Evolutionary conservation across 2,888 invertebrate species (phyloP), one percentile per base, ranked within the genome.

Genomic region (Microctonus hyperodae): DNA sequence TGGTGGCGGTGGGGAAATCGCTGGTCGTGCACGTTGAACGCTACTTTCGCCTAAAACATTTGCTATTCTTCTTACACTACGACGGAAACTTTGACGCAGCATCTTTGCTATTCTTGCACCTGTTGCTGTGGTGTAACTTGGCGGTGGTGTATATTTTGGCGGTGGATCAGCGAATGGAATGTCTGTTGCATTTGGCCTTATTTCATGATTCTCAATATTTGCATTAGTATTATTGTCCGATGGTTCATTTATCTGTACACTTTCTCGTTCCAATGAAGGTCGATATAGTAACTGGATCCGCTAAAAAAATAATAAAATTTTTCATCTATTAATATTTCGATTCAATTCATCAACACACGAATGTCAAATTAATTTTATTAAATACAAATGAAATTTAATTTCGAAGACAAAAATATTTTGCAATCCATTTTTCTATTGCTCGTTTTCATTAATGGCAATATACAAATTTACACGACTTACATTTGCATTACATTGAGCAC

Each of bases 131-230:
- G 95, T 94, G 81, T 96, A 96, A 0, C 94, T 94, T 0, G 96
- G 96, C 1, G 96, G 96, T 0, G 96, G 96, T 0, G 95, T 96
- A 85, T 96, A 96, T 83, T 96, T 96, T 59, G 96, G 96, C 3
- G 95, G 95, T 1, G 94, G 94, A 86, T 95, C 95, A 76, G 90
- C 89, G 51, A 85, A 81, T 10, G 85, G 81, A 28, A 85, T 74
- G 58, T 83, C 83, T 13, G 78, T 78, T 22, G 79, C 78, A 1
- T 79, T 68, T 1, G 81, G 75, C 9, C 82, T 67, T 33, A 81
- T 76, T 11, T 81, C 82, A 56, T 81, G 82, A 11, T 69, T 79
- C 71, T 75, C 83, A 64, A 78, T 78, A 74, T 72, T 80, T 56
- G 78, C 77, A 11, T 67, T 73, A 2, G 73, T 73, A 9, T 79